These are phyloP conservation scores for Drosophila greeni DNA, from an alignment of 2,888 invertebrate genomes.

Conservation along the genomic window DNA sequence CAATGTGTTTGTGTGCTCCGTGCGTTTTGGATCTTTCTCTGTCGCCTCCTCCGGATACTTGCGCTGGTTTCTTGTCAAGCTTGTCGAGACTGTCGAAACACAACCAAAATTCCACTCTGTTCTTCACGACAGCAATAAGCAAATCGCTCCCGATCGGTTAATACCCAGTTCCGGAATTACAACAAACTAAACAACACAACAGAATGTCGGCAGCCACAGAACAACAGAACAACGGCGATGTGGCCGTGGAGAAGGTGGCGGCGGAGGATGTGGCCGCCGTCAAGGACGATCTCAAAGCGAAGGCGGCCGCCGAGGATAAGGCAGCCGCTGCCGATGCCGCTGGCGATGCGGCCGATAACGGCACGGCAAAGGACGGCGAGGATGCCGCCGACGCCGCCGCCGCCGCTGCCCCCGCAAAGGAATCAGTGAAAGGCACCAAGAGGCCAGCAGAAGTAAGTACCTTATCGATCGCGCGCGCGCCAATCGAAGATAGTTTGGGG, in stretches of 20 bases:
- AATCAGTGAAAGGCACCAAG: constrained; percentile 86
- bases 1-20: constrained; percentile 77
- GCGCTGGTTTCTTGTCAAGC: constrained; percentile 68
- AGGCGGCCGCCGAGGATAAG: constrained; percentile 72
- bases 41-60: constrained; percentile 59
- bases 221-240: constrained; percentile 84
- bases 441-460: constrained; percentile 89
- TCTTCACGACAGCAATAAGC: constrained; percentile 61
- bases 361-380: constrained; percentile 66
- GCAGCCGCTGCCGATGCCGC: constrained; percentile 63
- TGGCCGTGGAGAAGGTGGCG: constrained; percentile 86
- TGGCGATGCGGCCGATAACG: constrained; percentile 75
- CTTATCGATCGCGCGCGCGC: constrained; percentile 40
- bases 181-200: constrained; percentile 37
- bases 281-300: constrained; percentile 79
- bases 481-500: constrained; percentile 43
- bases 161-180: constrained; percentile 51
- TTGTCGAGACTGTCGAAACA: constrained; percentile 53
- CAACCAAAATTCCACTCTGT: constrained; percentile 42
- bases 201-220: constrained; percentile 87
- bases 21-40: constrained; percentile 70
- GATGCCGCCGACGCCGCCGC: constrained; percentile 72
- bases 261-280: constrained; percentile 76
- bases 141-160: constrained; percentile 51
- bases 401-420: constrained; percentile 83